phyloP scores from a whole-genome alignment of 1,140 invertebrate species.

The Tetramorium alpestre region DNA sequence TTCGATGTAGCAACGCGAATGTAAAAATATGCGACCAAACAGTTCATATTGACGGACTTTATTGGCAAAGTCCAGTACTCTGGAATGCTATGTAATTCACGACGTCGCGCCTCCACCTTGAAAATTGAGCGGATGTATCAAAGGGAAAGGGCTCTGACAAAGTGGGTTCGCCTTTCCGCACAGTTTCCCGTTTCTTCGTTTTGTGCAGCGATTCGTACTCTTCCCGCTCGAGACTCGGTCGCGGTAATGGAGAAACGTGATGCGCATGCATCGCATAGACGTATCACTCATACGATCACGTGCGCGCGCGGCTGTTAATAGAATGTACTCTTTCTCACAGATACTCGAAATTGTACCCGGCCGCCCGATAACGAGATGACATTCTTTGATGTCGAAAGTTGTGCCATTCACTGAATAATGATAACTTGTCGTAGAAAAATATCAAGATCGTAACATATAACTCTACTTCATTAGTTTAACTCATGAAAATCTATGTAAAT shows the following conservation, averaged over 20 bases:
- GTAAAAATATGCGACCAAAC: background rate
- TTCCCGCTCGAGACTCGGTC: background rate
- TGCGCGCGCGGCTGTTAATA: conserved; percentile 8
- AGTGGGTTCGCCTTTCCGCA: conserved; percentile 21
- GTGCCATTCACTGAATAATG: background rate
- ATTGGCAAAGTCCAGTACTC: background rate
- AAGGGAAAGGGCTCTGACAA: conserved; percentile 30
- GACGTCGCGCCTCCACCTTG: conserved; percentile 19
- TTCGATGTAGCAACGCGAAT: background rate
- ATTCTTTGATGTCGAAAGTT: background rate
- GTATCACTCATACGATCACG: conserved; percentile 3
- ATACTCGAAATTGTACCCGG: conserved; percentile 26
- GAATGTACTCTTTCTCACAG: background rate
- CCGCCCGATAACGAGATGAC: background rate
- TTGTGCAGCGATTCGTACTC: conserved; percentile 23
- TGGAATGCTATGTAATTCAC: background rate
- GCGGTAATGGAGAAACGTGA: conserved; percentile 52
- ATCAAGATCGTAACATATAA: background rate
- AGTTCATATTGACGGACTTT: background rate
- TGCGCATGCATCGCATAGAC: conserved; percentile 17
- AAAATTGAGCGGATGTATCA: conserved; percentile 38
- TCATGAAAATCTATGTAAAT: background rate
- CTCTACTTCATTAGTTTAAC: background rate
- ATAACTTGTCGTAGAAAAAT: background rate
- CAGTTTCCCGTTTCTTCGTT: conserved; percentile 38